Percentiles rank a stretch among this genome's conserved stretches.
phyloP scores from a whole-genome alignment of 2,797 vertebrate genomes.

The Uromys caudimaculatus region DNA sequence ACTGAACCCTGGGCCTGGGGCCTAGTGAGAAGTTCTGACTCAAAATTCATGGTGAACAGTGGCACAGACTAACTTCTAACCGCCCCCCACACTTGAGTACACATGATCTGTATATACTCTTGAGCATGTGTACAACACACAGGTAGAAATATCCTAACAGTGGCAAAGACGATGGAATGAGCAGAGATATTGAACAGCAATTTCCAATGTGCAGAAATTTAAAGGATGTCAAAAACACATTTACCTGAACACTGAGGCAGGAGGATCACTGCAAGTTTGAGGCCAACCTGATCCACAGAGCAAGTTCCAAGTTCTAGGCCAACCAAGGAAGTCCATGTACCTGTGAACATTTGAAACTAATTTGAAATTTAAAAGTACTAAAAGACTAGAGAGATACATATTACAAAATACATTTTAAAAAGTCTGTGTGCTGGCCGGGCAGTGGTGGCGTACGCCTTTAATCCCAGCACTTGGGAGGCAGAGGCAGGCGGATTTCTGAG shows the following conservation, averaged over 20 bases:
- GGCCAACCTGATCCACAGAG: not conserved
- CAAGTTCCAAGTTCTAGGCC: not conserved
- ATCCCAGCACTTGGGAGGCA: too few species aligned
- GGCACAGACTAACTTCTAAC: not conserved
- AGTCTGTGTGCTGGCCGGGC: too few species aligned
- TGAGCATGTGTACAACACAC: not conserved
- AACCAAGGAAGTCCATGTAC: not conserved
- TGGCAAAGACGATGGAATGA: too few species aligned
- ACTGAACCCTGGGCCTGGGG: not conserved
- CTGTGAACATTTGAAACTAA: not conserved
- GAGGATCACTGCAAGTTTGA: not conserved
- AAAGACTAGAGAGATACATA: not conserved
- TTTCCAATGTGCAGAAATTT: not conserved
- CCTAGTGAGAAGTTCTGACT: not conserved
- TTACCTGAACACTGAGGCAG: not conserved
- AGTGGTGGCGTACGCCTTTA: too few species aligned
- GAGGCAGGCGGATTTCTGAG: too few species aligned
- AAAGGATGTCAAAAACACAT: not conserved
- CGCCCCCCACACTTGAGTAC: not conserved
- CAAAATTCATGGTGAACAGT: not conserved
- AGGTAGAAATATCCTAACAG: not conserved
- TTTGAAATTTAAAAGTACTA: not conserved
- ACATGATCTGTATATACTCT: not conserved
- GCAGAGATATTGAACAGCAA: not conserved
- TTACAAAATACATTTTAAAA: too few species aligned